Evolutionary conservation across 2,113 vertebrate species (phyloP), one percentile per base, ranked within the genome.

Genomic region (Orthonyx spaldingii): DNA sequence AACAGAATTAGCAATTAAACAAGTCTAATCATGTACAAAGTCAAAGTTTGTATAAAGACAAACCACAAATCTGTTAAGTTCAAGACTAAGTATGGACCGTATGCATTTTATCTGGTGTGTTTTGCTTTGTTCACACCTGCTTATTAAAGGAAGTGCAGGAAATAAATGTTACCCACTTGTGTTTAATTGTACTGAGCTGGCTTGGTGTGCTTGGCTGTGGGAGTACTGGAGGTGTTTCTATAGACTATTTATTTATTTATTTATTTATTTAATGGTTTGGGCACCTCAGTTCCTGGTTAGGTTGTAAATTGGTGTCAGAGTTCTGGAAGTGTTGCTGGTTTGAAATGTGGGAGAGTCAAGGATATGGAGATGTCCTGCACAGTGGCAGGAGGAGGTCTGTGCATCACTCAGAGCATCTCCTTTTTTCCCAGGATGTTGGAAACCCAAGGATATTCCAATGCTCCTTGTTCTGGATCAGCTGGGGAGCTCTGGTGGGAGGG

Each of bases 1-100:
- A 95, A 97, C 94, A 87, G 97, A 97, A 95, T 96, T 96, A 77
- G 94, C 94, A 87, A 69, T 97, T 94, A 97, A 93, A 94, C 91
- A 91, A 81, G 87, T 81, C 85, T 94, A 90, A 72, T 96, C 89
- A 91, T 63, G 88, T 76, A 95, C 92, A 97, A 95, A 97, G 90
- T 97, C 84, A 88, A 96, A 97, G 95, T 97, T 96, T 93, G 95
- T 53, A 69, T 91, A 83, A 94, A 96, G 91, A 93, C 87, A 61
- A 93, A 86, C 70, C 76, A 13, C 11, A 85, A 89, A 85, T 81
- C 94, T 92, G 85, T 97, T 90, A 90, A 91, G 55, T 95, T 84
- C 96, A 91, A 92, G 94, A 80, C 96, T 83, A 85, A 96, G 84
- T 97, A 93, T 87, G 80, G 92, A 83, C 75, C 59, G 6, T 79